Base-by-base conservation (phyloP, 2,797 vertebrate species). In the Jordanella pulchra region DNA sequence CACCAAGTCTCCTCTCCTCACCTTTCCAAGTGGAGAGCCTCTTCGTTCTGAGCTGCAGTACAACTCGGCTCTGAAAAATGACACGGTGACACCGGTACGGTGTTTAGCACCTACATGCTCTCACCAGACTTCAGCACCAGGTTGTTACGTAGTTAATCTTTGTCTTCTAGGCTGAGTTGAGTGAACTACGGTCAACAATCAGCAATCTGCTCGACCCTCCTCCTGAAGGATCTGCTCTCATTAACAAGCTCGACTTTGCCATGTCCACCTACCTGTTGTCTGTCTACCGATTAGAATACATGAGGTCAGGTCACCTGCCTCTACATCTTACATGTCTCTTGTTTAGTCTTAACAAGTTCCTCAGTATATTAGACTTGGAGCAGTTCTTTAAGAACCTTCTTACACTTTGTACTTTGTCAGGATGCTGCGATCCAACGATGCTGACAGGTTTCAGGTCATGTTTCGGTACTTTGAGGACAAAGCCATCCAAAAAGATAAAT, bases 201-300 rank as follows among this genome's bases (percentile, higher is more conserved):
- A 95, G 96, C 86, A 99, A 98, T 76, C 93, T 99, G 61, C 89
- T 99, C 39, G 97, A 99, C 84, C 97, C 97, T 0, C 69, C 96
- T 69, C 97, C 97, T 0, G 97, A 99, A 82, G 97, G 95, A 32
- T 95, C 96, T 1, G 96, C 96, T 0, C 90, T 97, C 89, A 98
- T 99, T 86, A 97, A 96, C 92, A 99, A 98, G 81, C 89, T 99
- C 15, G 97, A 99, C 88, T 99, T 99, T 10, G 98, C 98, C 84
- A 99, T 99, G 97, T 99, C 95, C 65, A 99, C 97, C 0, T 99
- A 99, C 77, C 95, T 99, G 69, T 95, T 99, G 12, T 99, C 97
- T 6, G 97, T 99, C 63, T 99, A 99, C 86, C 94, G 98, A 64
- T 92, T 99, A 3, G 98, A 99, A 61, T 97, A 98, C 76, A 99